Percentiles rank a stretch among this genome's conserved stretches.
phyloP scores from a whole-genome alignment of 2,888 invertebrate genomes.

The Augochlorella aurata region DNA sequence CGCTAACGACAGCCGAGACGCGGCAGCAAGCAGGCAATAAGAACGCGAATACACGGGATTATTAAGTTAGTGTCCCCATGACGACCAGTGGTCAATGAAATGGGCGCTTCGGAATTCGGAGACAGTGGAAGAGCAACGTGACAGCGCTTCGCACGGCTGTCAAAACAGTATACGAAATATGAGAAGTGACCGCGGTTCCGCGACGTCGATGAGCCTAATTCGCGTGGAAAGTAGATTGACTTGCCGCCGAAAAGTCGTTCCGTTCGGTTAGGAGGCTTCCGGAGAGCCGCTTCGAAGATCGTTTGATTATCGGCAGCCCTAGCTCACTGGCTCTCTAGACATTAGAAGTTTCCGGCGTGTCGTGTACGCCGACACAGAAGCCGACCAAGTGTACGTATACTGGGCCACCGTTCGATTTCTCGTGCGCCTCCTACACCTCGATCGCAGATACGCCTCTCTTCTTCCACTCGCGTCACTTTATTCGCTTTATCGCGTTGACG shows the following conservation, averaged over 20 bases:
- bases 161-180: slow-evolving; percentile 23
- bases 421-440: slow-evolving; percentile 2
- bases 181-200: background rate
- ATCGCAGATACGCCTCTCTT: slow-evolving; percentile 28
- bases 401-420: slow-evolving; percentile 22
- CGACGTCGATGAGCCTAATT: slow-evolving; percentile 5
- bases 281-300: slow-evolving; percentile 12
- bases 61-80: slow-evolving; percentile 77
- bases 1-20: slow-evolving; percentile 1
- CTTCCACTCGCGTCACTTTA: slow-evolving; percentile 4
- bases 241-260: slow-evolving; percentile 1
- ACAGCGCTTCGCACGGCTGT: slow-evolving; percentile 36
- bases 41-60: slow-evolving; percentile 39
- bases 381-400: slow-evolving; percentile 64
- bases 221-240: background rate
- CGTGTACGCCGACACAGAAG: slow-evolving; percentile 62
- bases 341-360: slow-evolving; percentile 16
- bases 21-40: background rate
- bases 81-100: slow-evolving; percentile 68
- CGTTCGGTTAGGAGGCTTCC: background rate
- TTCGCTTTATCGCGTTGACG: background rate
- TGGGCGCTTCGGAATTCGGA: slow-evolving; percentile 50
- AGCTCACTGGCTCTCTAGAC: slow-evolving; percentile 18
- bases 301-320: slow-evolving; percentile 23
- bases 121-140: slow-evolving; percentile 63